Percentiles rank a stretch among this genome's conserved stretches.
These are phyloP conservation scores for Dugesia japonica DNA, from an alignment of 2,888 invertebrate genomes.

Conservation along the genomic window DNA sequence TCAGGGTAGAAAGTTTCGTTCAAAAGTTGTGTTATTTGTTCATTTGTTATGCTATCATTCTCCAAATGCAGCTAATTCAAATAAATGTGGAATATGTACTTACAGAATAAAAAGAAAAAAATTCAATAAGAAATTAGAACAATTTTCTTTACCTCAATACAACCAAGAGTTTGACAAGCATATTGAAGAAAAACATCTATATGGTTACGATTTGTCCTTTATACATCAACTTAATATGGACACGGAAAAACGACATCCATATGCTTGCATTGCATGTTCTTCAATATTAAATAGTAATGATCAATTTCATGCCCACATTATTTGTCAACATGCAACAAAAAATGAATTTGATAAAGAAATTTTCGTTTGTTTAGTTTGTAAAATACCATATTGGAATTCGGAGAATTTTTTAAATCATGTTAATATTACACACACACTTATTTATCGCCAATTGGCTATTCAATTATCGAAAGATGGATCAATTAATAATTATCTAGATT, in stretches of 20 bases:
- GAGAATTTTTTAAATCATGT: not conserved
- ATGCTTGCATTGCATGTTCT: not conserved
- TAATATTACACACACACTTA: not conserved
- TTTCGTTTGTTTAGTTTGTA: not conserved
- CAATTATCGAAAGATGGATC: not conserved
- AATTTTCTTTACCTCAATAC: not conserved
- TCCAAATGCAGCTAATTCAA: not conserved
- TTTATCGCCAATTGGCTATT: not conserved
- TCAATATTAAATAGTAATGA: not conserved
- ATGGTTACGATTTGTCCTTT: not conserved
- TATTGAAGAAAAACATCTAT: not conserved
- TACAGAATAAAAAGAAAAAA: not conserved
- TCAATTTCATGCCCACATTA: conserved; percentile 22
- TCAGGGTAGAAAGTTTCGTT: not conserved
- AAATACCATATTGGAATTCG: not conserved
- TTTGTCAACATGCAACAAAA: not conserved
- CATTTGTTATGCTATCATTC: conserved; percentile 11
- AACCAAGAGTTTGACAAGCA: not conserved
- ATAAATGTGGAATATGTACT: conserved; percentile 13
- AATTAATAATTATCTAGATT: conserved; percentile 12
- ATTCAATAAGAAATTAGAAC: not conserved
- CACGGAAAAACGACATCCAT: not conserved
- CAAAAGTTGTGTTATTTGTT: not conserved
- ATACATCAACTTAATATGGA: not conserved
- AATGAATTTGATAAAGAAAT: not conserved